phyloP scores from a whole-genome alignment of 1,140 invertebrate species.

The Acarapis woodi region DNA sequence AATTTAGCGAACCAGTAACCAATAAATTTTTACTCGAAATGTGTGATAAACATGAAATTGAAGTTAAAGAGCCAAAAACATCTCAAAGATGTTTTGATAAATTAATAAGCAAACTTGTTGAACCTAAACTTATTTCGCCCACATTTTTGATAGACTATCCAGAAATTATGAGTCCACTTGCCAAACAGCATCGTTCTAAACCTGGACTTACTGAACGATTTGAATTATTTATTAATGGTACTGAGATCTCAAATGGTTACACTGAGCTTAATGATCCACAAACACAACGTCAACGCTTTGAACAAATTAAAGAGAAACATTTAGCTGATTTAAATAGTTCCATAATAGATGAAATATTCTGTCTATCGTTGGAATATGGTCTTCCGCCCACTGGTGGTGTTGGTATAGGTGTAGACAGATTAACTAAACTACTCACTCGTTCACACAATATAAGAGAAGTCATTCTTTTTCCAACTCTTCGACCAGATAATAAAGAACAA shows the following conservation, averaged over 20 bases:
- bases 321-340: slow-evolving; percentile 97
- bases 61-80: slow-evolving; percentile 71
- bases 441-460: slow-evolving; percentile 88
- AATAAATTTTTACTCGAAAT: slow-evolving; percentile 46
- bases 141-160: slow-evolving; percentile 94
- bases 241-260: slow-evolving; percentile 94
- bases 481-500: slow-evolving; percentile 19
- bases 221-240: slow-evolving; percentile 87
- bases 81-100: slow-evolving; percentile 79
- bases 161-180: slow-evolving; percentile 92
- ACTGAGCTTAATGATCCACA: slow-evolving; percentile 96
- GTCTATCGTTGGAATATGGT: slow-evolving; percentile 85
- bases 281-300: slow-evolving; percentile 71
- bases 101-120: slow-evolving; percentile 77
- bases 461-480: slow-evolving; percentile 32
- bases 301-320: slow-evolving; percentile 74
- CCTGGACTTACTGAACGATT: slow-evolving; percentile 81
- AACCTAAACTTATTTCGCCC: slow-evolving; percentile 81
- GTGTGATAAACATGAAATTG: slow-evolving; percentile 56
- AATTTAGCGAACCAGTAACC: slow-evolving; percentile 24
- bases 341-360: slow-evolving; percentile 84
- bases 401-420: slow-evolving; percentile 83
- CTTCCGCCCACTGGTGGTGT: slow-evolving; percentile 94
- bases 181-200: slow-evolving; percentile 75
- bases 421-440: slow-evolving; percentile 94